Percentiles rank a stretch among this genome's conserved stretches.
Evolutionary conservation across 2,797 vertebrate species (phyloP).

Genomic region (Anniella stebbinsi): DNA sequence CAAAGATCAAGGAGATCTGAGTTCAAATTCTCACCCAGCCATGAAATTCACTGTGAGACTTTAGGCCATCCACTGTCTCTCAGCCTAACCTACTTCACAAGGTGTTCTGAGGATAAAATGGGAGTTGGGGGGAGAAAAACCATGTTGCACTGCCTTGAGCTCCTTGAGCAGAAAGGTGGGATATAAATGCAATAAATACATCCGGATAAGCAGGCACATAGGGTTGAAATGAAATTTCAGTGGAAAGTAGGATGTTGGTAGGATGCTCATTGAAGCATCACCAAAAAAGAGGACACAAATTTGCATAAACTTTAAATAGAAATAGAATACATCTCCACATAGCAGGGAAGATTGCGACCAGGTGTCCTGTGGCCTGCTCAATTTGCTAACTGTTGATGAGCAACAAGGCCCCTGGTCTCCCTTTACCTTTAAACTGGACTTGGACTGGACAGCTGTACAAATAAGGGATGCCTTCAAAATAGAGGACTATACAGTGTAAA

Average conservation of each 20-base stretch:
- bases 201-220: neutral
- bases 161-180: neutral
- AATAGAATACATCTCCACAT: no score
- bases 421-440: no score
- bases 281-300: no score
- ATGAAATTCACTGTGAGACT: neutral
- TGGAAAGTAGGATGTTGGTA: neutral
- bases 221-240: neutral
- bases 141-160: neutral
- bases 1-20: neutral
- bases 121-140: neutral
- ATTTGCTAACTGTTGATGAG: no score
- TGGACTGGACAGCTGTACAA: no score
- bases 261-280: no score
- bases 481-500: neutral
- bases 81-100: neutral
- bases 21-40: neutral
- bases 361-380: no score
- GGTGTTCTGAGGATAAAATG: neutral
- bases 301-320: no score
- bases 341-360: no score
- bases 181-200: neutral
- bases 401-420: no score
- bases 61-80: neutral
- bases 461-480: no score